Evolutionary conservation across 2,797 vertebrate genomes (phyloP).

Genomic region (Acipenser oxyrinchus): DNA sequence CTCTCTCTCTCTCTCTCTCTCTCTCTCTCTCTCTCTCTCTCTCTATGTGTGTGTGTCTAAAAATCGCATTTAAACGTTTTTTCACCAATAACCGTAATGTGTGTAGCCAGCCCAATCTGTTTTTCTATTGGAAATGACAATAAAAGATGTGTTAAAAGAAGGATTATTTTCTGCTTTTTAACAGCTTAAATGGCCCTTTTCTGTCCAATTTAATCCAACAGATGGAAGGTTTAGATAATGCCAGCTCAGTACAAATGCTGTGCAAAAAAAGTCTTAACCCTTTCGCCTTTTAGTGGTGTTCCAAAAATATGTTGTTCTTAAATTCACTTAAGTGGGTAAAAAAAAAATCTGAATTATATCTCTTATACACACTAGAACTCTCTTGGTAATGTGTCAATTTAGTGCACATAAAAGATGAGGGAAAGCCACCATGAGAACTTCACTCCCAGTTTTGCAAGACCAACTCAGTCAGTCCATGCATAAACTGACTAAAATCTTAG

Average conservation of each 20-base stretch:
- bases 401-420: too few relatives aligned
- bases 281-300: neutral
- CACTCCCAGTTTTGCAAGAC: too few relatives aligned
- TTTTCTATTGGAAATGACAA: constrained; percentile 4
- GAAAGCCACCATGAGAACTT: too few relatives aligned
- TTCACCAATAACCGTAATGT: neutral
- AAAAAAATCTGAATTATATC: too few relatives aligned
- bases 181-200: constrained; percentile 24
- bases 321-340: too few relatives aligned
- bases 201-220: constrained; percentile 27
- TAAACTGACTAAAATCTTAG: too few relatives aligned
- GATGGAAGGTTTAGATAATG: constrained; percentile 21
- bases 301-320: neutral
- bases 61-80: too few relatives aligned
- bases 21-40: too few relatives aligned
- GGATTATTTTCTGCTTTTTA: constrained; percentile 17
- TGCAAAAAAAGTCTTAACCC: neutral
- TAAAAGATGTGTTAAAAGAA: constrained; percentile 12
- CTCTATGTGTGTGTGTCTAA: neutral
- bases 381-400: too few relatives aligned
- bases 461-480: too few relatives aligned
- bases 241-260: constrained; percentile 10
- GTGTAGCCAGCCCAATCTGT: neutral
- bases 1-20: neutral
- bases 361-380: too few relatives aligned